Percentiles rank a stretch among this genome's conserved stretches.
Evolutionary conservation across 2,113 vertebrate genomes (phyloP).

Genomic region (Aix galericulata): DNA sequence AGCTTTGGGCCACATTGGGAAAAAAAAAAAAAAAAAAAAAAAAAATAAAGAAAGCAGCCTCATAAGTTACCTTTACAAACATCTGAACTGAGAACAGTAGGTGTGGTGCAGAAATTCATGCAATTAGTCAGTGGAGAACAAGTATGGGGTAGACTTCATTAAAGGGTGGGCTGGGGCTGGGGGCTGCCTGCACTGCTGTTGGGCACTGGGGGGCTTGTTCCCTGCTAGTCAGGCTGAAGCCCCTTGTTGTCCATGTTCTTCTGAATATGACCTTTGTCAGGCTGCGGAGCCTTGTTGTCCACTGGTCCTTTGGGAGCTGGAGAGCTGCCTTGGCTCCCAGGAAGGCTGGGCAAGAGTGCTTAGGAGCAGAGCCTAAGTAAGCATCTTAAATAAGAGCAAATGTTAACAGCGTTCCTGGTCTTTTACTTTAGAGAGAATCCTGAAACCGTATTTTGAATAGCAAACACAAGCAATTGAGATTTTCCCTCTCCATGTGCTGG

Average conservation of each 20-base stretch:
- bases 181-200: background rate
- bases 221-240: background rate
- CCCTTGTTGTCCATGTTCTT: background rate
- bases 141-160: background rate
- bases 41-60: fast-evolving
- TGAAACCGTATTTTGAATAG: background rate
- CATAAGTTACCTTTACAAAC: background rate
- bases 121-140: background rate
- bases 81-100: background rate
- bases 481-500: background rate
- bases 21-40: too few relatives aligned
- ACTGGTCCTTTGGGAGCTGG: background rate
- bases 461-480: background rate
- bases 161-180: background rate
- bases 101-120: background rate
- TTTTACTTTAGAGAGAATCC: background rate
- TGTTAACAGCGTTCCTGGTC: background rate
- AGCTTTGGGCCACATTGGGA: background rate
- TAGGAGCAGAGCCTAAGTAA: background rate
- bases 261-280: background rate
- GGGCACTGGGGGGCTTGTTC: background rate
- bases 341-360: fast-evolving
- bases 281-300: fast-evolving
- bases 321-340: background rate
- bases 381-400: background rate